These are phyloP conservation scores for Amblyopsis rosae DNA, from an alignment of 2,113 vertebrate genomes.

Conservation along the genomic window DNA sequence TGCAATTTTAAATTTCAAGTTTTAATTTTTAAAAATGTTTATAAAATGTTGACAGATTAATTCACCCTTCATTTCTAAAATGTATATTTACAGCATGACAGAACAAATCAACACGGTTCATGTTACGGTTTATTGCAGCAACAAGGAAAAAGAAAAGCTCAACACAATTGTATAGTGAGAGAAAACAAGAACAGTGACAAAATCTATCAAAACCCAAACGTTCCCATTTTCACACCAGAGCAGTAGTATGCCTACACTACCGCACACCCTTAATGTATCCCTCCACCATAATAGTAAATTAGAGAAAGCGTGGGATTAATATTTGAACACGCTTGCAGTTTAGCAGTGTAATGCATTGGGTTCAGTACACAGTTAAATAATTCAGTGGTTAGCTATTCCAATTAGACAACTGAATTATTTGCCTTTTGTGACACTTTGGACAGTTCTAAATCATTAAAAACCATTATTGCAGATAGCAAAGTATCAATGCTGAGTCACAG, in stretches of 20 bases:
- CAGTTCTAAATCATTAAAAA: too few species aligned
- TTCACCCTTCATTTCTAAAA: neutral
- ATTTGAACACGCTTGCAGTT: neutral
- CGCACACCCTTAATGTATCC: too few species aligned
- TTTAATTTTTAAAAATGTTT: too few species aligned
- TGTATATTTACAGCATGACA: too few species aligned
- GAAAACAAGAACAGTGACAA: slow-evolving; percentile 1
- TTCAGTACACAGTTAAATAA: neutral
- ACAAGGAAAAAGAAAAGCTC: slow-evolving; percentile 14
- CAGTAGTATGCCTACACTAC: too few species aligned
- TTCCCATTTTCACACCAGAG: neutral
- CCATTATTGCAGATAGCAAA: too few species aligned
- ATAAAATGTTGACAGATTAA: neutral
- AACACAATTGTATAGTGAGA: slow-evolving; percentile 30
- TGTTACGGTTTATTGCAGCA: slow-evolving; percentile 60
- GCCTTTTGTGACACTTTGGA: too few species aligned
- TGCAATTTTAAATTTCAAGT: too few species aligned
- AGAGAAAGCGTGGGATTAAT: too few species aligned
- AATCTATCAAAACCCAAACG: neutral
- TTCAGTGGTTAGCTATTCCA: neutral
- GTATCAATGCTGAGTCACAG: too few species aligned
- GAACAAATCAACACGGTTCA: neutral
- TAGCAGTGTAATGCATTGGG: neutral
- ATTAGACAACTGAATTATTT: neutral
- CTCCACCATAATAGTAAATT: too few species aligned